A percentile compares a stretch with the other conserved stretches of the same genome.
Conservation (phyloP, 2,797 vertebrate genomes). For the Peromyscus melanophrys region DNA sequence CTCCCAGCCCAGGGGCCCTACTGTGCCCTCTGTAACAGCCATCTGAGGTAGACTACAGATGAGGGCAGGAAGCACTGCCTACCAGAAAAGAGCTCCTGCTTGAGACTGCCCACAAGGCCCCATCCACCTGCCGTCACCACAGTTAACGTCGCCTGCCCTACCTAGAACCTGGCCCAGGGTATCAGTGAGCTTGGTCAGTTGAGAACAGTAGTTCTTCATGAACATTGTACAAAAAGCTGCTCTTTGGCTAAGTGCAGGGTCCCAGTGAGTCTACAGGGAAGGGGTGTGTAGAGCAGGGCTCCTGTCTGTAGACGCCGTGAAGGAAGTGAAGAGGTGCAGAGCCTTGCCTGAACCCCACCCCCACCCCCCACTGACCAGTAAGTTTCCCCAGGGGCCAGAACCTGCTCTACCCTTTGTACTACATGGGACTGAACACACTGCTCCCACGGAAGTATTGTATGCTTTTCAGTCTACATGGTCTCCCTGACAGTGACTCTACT, state of each 20-base stretch:
- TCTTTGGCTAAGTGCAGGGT: neutral
- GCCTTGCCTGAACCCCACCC: neutral
- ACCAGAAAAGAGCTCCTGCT: neutral
- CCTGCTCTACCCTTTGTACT: neutral
- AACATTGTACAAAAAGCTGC: neutral
- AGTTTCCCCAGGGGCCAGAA: neutral
- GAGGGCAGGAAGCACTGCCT: neutral
- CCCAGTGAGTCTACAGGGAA: neutral
- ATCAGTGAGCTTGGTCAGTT: neutral
- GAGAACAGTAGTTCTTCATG: neutral
- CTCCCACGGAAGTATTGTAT: neutral
- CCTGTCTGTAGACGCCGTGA: neutral
- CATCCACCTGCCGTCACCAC: fast-evolving
- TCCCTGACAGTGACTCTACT: neutral
- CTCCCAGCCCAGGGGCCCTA: neutral
- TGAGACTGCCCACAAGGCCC: neutral
- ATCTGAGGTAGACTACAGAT: too few relatives aligned
- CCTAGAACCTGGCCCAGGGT: neutral
- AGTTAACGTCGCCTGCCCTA: neutral
- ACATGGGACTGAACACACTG: fast-evolving
- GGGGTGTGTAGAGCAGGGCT: neutral
- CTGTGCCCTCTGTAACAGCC: neutral
- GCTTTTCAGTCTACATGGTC: fast-evolving
- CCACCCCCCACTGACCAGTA: neutral
- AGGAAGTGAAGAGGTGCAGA: neutral